A percentile compares a stretch with the other conserved stretches of the same genome.
Conservation (phyloP, 2,797 vertebrate species). For the Sarcophilus harrisii region DNA sequence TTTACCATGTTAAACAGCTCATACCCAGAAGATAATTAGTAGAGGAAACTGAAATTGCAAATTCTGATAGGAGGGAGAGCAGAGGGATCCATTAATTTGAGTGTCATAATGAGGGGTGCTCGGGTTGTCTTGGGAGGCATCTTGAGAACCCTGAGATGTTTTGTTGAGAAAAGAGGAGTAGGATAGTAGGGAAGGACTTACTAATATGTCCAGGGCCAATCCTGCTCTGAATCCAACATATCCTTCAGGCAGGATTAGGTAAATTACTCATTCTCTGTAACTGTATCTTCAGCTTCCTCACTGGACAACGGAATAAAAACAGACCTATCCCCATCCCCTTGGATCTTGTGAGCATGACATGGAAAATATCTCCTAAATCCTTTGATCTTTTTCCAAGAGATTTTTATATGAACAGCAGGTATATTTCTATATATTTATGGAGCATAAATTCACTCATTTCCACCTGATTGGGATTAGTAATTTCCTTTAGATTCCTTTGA, state of each 20-base stretch:
- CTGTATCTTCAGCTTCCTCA: neutral
- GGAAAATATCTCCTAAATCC: conserved; percentile 10
- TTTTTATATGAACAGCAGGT: neutral
- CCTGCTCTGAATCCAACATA: neutral
- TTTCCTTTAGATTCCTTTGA: conserved; percentile 19
- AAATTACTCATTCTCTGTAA: neutral
- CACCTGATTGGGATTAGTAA: neutral
- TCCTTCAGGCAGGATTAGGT: neutral
- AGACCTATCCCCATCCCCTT: neutral
- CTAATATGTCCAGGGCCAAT: neutral
- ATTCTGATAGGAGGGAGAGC: neutral
- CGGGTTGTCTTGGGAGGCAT: neutral
- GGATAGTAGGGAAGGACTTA: neutral
- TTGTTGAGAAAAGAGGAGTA: neutral
- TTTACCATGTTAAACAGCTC: neutral
- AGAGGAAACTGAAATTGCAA: neutral
- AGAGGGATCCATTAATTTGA: neutral
- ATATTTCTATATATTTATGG: conserved; percentile 14
- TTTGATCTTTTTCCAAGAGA: conserved; percentile 19
- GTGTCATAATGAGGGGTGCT: neutral
- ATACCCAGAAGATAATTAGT: neutral
- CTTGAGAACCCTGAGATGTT: neutral
- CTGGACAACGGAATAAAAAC: neutral
- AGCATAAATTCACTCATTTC: neutral
- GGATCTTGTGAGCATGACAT: neutral